Evolutionary conservation across 2,797 vertebrate species (phyloP).

Genomic region (Psittacula derbiana): DNA sequence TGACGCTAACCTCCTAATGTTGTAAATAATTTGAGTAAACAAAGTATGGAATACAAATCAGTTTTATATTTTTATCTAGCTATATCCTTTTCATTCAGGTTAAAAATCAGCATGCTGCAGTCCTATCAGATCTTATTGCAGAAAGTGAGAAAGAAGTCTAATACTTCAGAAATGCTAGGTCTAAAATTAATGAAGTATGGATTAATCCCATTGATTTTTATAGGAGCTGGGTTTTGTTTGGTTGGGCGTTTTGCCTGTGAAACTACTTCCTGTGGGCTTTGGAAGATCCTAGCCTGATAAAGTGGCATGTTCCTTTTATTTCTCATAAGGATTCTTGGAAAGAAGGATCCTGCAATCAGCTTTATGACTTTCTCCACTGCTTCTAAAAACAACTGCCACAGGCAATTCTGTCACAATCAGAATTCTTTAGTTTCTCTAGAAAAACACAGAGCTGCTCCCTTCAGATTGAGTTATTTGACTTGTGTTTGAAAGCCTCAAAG

Average conservation of each 20-base stretch:
- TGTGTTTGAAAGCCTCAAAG: not conserved
- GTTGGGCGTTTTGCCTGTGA: not conserved
- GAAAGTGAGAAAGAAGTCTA: not conserved
- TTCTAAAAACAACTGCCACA: not conserved
- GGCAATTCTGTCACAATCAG: not conserved
- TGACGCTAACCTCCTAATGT: not conserved
- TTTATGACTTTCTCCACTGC: not conserved
- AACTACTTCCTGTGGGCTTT: not conserved
- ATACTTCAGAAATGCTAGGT: not conserved
- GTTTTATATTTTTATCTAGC: not conserved
- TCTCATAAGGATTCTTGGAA: not conserved
- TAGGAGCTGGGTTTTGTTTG: fast-evolving
- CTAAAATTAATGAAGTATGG: not conserved
- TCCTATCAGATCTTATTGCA: not conserved
- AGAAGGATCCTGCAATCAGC: not conserved
- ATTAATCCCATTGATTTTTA: not conserved
- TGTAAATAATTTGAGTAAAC: not conserved
- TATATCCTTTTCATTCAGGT: not conserved
- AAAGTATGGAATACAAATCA: not conserved
- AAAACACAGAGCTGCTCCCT: not conserved
- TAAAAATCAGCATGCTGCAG: not conserved
- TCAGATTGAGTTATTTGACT: not conserved
- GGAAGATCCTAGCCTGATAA: not conserved
- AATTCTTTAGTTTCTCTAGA: not conserved
- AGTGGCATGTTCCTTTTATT: not conserved